A percentile compares a stretch with the other conserved stretches of the same genome.
phyloP scores from a whole-genome alignment of 2,113 vertebrate species.

The Psittacula cyanocephala region DNA sequence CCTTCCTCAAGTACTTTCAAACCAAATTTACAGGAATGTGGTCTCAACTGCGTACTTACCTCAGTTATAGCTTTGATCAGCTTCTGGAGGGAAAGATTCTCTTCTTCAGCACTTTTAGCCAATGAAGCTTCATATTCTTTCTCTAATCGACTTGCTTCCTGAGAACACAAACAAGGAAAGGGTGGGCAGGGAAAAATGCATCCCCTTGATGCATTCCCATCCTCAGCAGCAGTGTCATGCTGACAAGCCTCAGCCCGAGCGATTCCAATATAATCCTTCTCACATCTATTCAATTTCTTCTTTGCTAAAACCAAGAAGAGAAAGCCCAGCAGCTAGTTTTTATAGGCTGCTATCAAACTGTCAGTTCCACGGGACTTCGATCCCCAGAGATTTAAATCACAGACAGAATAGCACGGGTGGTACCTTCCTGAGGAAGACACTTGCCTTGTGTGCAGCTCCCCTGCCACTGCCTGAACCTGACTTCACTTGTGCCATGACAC shows the following conservation, averaged over 20 bases:
- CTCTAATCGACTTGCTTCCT: constrained; percentile 69
- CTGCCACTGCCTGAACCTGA: not conserved
- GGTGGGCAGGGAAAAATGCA: not conserved
- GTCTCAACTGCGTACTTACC: constrained; percentile 22
- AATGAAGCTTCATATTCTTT: constrained; percentile 65
- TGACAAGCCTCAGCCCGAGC: not conserved
- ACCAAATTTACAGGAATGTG: not conserved
- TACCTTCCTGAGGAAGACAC: not conserved
- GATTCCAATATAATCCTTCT: not conserved
- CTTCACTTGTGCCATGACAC: not conserved
- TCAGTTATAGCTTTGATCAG: constrained; percentile 71
- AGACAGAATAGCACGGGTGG: not conserved
- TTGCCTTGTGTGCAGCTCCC: not conserved
- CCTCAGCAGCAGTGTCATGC: not conserved
- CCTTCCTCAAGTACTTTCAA: not conserved
- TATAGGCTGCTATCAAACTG: not conserved
- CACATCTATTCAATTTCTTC: not conserved
- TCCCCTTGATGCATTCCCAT: not conserved
- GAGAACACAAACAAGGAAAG: constrained; percentile 9
- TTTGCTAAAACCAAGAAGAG: not conserved
- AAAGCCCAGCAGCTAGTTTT: not conserved
- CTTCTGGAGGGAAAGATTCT: constrained; percentile 70
- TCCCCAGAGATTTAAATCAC: not conserved
- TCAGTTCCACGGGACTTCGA: not conserved
- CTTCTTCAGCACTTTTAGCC: constrained; percentile 59